Evolutionary conservation across 2,113 vertebrate genomes (phyloP).

Genomic region (Desmodus rotundus): DNA sequence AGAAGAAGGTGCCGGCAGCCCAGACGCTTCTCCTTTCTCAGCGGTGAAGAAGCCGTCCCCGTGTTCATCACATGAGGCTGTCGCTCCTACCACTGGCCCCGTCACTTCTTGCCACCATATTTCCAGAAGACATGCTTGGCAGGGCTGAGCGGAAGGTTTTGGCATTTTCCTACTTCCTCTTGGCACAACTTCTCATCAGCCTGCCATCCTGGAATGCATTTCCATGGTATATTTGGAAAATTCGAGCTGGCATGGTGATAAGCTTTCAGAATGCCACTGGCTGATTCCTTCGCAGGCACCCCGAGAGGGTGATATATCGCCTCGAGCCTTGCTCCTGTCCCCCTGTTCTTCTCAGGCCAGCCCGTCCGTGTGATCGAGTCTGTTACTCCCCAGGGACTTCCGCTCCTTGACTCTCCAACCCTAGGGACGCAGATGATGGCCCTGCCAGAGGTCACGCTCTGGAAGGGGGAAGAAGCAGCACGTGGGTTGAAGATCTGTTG

Average conservation of each 20-base stretch:
- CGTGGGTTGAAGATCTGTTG: neutral
- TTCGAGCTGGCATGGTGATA: constrained; percentile 63
- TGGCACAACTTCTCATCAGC: constrained; percentile 62
- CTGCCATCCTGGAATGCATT: constrained; percentile 58
- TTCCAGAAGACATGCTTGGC: constrained; percentile 35
- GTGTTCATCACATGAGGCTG: neutral
- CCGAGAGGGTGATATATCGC: neutral
- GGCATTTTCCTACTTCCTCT: constrained; percentile 63
- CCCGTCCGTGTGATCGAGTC: neutral
- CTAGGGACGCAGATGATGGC: neutral
- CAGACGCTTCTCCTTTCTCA: neutral
- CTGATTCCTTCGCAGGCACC: neutral
- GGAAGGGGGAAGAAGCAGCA: neutral
- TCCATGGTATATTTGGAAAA: constrained; percentile 53
- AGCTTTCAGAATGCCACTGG: constrained; percentile 61
- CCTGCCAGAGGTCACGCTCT: neutral
- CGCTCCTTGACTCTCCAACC: neutral
- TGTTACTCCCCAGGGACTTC: neutral
- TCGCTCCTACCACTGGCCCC: neutral
- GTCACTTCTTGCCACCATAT: constrained; percentile 34
- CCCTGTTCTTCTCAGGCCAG: neutral
- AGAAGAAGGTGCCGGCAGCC: neutral
- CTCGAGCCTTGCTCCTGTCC: neutral
- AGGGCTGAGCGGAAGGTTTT: constrained; percentile 25
- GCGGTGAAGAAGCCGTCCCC: neutral